Evolutionary conservation across 2,113 vertebrate genomes (phyloP), one percentile per base, ranked within the genome.

Genomic region (Irena cyanogastra): DNA sequence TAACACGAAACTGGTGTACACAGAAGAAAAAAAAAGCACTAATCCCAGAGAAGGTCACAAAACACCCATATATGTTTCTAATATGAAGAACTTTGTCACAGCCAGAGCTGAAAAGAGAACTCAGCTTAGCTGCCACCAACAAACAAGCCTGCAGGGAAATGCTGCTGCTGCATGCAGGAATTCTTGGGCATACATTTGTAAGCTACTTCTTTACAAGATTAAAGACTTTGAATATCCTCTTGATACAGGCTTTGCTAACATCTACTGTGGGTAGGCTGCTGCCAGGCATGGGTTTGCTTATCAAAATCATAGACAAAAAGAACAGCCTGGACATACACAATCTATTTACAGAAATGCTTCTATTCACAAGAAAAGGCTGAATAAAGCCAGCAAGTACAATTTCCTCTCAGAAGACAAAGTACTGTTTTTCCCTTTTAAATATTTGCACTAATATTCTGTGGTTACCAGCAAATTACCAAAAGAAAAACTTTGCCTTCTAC

Each of bases 171-270:
- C 69, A 88, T 7, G 39, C 59, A 79, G 84, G 61, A 96, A 91
- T 89, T 94, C 90, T 78, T 60, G 47, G 71, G 28, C 52, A 63
- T 27, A 52, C 16, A 83, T 63, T 88, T 80, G 47, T 86, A 95
- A 91, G 7, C 79, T 92, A 33, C 44, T 95, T 77, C 75, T 88
- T 86, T 70, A 78, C 31, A 94, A 77, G 79, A 88, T 81, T 93
- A 90, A 90, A 90, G 59, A 89, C 54, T 93, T 66, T 13, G 18
- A 83, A 74, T 80, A 93, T 56, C 64, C 72, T 95, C 59, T 68
- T 94, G 90, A 81, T 47, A 70, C 68, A 81, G 35, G 44, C 79
- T 92, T 90, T 94, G 44, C 41, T 75, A 83, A 60, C 30, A 35
- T 5, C 13, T 39, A 93, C 31, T 47, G 17, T 56, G 42, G 24